Evolutionary conservation across 2,113 vertebrate species (phyloP), one percentile per base, ranked within the genome.

Genomic region (Apus apus): DNA sequence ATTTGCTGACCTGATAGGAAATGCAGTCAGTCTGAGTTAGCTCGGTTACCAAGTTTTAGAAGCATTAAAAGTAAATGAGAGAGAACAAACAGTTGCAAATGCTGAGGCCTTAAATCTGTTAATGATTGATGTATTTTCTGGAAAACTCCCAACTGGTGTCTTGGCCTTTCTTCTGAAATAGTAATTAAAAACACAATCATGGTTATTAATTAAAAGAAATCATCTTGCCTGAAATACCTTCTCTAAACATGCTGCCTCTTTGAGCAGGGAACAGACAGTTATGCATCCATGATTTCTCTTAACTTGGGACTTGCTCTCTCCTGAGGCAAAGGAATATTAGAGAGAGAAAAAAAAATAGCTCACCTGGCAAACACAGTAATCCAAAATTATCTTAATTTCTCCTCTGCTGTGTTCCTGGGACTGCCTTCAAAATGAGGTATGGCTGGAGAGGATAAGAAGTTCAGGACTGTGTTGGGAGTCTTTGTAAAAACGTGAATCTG

Each of bases 81-180:
- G 56, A 90, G 72, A 96, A 93, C 34, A 88, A 83, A 72, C 30
- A 89, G 84, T 40, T 51, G 16, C 48, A 94, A 90, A 90, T 65
- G 64, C 48, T 77, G 87, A 91, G 60, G 27, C 29, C 34, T 95
- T 96, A 93, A 90, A 93, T 61, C 78, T 92, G 75, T 82, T 88
- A 93, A 61, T 32, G 23, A 61, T 34, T 78, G 87, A 94, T 92
- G 90, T 83, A 80, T 95, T 83, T 75, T 48, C 56, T 90, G 85
- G 85, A 83, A 88, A 86, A 61, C 43, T 91, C 75, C 60, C 68
- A 93, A 36, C 12, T 9, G 2, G 27, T 81, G 43, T 70, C 78
- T 61, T 80, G 74, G 57, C 20, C 45, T 94, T 91, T 50, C 72
- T 88, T 50, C 40, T 74, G 61, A 88, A 90, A 91, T 67, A 74